These are phyloP conservation scores for Apodemia hepburni DNA, from an alignment of 2,888 invertebrate species.

Conservation along the genomic window DNA sequence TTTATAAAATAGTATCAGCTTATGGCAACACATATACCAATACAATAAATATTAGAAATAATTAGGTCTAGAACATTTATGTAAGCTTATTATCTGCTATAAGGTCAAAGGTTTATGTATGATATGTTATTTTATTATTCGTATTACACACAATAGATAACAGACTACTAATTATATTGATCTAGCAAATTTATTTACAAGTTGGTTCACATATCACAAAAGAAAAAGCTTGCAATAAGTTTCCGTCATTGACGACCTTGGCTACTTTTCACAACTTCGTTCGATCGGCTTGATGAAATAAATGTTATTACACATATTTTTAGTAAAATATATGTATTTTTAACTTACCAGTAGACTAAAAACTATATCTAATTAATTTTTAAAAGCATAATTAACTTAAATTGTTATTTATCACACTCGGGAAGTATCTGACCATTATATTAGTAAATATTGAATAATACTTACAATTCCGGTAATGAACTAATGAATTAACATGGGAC, in stretches of 20 bases:
- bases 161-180: neutral
- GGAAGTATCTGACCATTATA: neutral
- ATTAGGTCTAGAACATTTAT: too few species aligned
- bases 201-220: neutral
- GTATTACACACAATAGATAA: slow-evolving; percentile 13
- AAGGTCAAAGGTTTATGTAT: slow-evolving; percentile 29
- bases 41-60: too few species aligned
- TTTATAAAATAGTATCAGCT: too few species aligned
- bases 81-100: neutral
- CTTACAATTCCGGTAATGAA: slow-evolving; percentile 55
- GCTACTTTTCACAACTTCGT: slow-evolving; percentile 16
- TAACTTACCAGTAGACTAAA: neutral
- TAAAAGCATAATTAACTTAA: neutral
- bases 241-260: slow-evolving; percentile 39
- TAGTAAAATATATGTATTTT: neutral
- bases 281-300: slow-evolving; percentile 19
- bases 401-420: neutral
- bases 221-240: slow-evolving; percentile 18
- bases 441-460: slow-evolving; percentile 36
- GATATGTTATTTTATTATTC: slow-evolving; percentile 11
- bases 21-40: too few species aligned
- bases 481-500: slow-evolving; percentile 49
- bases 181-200: slow-evolving; percentile 1
- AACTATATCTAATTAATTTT: neutral
- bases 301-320: slow-evolving; percentile 1